Conservation (phyloP, 1,140 invertebrate genomes). For the Capitella teleta region DNA sequence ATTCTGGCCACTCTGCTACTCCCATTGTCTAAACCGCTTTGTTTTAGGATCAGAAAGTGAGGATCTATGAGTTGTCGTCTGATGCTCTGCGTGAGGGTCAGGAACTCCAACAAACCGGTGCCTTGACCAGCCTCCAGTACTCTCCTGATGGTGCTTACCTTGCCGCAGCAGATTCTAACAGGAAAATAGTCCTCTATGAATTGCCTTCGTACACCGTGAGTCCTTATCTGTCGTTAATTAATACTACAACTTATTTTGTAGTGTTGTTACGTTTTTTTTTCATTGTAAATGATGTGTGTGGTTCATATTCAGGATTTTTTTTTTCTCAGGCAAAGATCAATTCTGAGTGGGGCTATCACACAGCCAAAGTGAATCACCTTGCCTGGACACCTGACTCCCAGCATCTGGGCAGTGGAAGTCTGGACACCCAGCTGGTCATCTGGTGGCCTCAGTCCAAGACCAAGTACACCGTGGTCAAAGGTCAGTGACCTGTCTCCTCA, state of each 20-base stretch:
- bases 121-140: conserved; percentile 74
- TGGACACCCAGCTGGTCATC: conserved; percentile 87
- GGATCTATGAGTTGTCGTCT: conserved; percentile 65
- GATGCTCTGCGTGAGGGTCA: conserved; percentile 53
- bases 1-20: neutral
- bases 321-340: conserved; percentile 3
- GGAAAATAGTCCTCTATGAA: conserved; percentile 52
- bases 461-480: neutral
- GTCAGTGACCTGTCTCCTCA: neutral
- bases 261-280: no score
- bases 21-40: neutral
- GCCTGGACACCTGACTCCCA: conserved; percentile 80
- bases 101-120: conserved; percentile 69
- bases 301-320: no score
- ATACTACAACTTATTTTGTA: no score
- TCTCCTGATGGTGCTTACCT: conserved; percentile 84
- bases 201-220: conserved; percentile 16
- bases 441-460: conserved; percentile 60
- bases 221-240: neutral
- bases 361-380: conserved; percentile 82
- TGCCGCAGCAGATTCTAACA: conserved; percentile 76
- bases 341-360: conserved; percentile 79
- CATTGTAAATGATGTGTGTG: no score
- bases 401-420: conserved; percentile 77
- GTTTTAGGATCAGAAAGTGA: conserved; percentile 52